Evolutionary conservation across 2,888 invertebrate genomes (phyloP).

Genomic region (Carcina quercana): DNA sequence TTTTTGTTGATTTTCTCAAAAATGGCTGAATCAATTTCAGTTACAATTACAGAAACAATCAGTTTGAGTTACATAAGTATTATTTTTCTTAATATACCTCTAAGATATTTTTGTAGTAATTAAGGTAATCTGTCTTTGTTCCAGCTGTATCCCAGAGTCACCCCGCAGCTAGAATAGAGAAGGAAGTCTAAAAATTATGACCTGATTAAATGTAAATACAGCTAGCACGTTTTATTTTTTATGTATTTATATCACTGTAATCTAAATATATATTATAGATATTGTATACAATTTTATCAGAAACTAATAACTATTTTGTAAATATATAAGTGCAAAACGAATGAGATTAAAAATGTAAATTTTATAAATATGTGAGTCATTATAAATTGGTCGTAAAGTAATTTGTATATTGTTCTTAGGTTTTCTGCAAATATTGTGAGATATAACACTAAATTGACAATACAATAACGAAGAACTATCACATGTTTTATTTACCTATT

Average conservation of each 20-base stretch:
- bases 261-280: slow-evolving; percentile 51
- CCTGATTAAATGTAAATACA: slow-evolving; percentile 62
- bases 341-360: slow-evolving; percentile 75
- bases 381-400: slow-evolving; percentile 60
- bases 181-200: slow-evolving; percentile 38
- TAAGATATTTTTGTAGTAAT: too few relatives aligned
- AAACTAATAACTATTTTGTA: slow-evolving; percentile 74
- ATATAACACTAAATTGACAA: slow-evolving; percentile 71
- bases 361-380: slow-evolving; percentile 61
- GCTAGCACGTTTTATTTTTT: slow-evolving; percentile 64
- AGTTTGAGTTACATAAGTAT: too few relatives aligned
- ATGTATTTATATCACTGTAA: slow-evolving; percentile 70
- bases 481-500: slow-evolving; percentile 14
- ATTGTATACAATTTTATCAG: slow-evolving; percentile 72
- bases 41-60: too few relatives aligned
- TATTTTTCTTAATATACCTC: too few relatives aligned
- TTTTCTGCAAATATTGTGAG: slow-evolving; percentile 68
- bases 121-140: slow-evolving; percentile 42
- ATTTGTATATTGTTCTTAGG: slow-evolving; percentile 67
- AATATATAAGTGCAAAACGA: slow-evolving; percentile 70
- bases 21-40: too few relatives aligned
- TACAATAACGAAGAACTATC: slow-evolving; percentile 54
- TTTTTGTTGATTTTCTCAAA: too few relatives aligned
- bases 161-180: slow-evolving; percentile 67
- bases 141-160: slow-evolving; percentile 78